phyloP scores from a whole-genome alignment of 2,113 vertebrate species.

The Nycticebus coucang region DNA sequence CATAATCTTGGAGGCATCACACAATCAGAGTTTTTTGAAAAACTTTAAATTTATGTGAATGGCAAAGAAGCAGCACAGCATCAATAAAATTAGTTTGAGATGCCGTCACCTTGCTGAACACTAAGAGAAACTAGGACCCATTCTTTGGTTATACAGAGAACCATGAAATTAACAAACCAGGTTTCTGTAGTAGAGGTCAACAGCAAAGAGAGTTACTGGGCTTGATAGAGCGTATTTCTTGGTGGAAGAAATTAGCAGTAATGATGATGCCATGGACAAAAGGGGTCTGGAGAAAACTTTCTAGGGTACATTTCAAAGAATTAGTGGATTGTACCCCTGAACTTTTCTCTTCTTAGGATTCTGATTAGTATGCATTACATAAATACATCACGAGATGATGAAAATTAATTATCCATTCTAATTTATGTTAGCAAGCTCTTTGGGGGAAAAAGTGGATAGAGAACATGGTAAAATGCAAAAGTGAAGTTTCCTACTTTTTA shows the following conservation, averaged over 20 bases:
- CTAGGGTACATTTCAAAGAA: not conserved
- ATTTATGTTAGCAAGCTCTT: not conserved
- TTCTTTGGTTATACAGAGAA: not conserved
- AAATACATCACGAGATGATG: not conserved
- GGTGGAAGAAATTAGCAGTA: not conserved
- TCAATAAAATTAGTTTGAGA: not conserved
- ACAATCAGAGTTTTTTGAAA: not conserved
- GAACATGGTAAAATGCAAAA: not conserved
- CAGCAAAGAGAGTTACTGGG: not conserved
- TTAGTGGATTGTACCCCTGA: not conserved
- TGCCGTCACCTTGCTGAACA: not conserved
- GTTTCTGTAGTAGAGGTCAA: fast-evolving
- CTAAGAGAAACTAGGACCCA: not conserved
- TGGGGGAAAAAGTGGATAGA: not conserved
- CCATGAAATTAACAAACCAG: not conserved
- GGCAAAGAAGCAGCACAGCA: not conserved
- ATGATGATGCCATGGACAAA: not conserved
- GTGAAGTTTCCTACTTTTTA: not conserved
- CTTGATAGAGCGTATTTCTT: not conserved
- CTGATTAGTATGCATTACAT: not conserved
- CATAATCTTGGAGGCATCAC: not conserved
- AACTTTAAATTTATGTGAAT: not conserved
- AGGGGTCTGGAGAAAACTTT: not conserved
- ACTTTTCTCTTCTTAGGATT: not conserved
- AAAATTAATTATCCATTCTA: not conserved